A percentile compares a stretch with the other conserved stretches of the same genome.
These are phyloP conservation scores for Coronaproctus castanopsis DNA, from an alignment of 2,888 invertebrate species.

Conservation along the genomic window DNA sequence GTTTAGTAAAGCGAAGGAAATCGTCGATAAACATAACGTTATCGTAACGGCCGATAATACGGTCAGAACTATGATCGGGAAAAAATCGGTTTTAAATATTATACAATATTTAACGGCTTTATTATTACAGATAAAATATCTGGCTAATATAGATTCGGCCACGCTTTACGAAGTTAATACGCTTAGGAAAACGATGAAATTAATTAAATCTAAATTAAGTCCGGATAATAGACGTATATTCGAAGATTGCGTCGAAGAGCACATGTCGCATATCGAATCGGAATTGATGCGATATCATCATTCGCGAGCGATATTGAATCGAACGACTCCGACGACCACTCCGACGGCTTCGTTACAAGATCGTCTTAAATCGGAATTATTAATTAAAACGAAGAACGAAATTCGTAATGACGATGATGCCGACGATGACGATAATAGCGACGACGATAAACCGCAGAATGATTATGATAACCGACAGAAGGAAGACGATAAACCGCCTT, in stretches of 20 bases:
- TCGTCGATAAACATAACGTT: constrained; percentile 27
- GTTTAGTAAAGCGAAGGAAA: constrained; percentile 14
- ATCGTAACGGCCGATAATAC: constrained; percentile 61
- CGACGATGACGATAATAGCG: no score
- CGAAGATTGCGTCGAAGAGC: constrained; percentile 69
- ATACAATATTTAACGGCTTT: constrained; percentile 75
- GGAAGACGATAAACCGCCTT: no score
- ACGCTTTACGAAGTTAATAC: constrained; percentile 80
- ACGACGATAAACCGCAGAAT: no score
- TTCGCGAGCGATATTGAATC: no score
- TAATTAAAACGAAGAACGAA: no score
- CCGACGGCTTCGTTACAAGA: no score
- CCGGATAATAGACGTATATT: constrained; percentile 54
- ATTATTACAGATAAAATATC: constrained; percentile 56
- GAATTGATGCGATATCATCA: no score
- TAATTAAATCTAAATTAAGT: constrained; percentile 60
- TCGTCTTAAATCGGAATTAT: no score
- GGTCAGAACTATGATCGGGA: constrained; percentile 56
- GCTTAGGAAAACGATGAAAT: constrained; percentile 73
- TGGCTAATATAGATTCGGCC: constrained; percentile 42
- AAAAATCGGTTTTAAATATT: constrained; percentile 34
- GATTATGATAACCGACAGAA: no score
- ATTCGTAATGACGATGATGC: no score
- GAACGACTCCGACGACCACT: no score
- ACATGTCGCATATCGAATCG: constrained; percentile 22